Base-by-base conservation (phyloP, 2,113 vertebrate genomes). In the Tenebrosternarchus preto region DNA sequence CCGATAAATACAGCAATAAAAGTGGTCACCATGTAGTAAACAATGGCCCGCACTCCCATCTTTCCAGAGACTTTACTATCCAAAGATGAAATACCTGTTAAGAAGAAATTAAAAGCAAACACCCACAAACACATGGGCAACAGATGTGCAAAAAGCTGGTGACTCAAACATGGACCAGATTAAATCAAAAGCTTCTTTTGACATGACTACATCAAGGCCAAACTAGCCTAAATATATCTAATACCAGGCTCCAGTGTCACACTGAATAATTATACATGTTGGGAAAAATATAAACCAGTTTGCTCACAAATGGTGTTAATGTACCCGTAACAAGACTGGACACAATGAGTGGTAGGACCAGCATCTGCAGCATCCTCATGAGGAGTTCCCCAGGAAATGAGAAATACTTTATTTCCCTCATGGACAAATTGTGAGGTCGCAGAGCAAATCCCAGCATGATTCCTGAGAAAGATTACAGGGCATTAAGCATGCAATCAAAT, bases 341-440 rank as follows among this genome's bases (percentile, higher is more conserved):
- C 80, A 99, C 90, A 15, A 99, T 98, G 63, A 99, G 95, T 0
- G 97, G 97, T 39, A 99, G 88, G 57, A 99, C 97, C 85, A 98
- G 78, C 98, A 98, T 99, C 91, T 97, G 94, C 9, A 99, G 87
- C 97, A 99, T 97, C 53, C 98, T 93, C 97, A 99, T 99, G n/a
- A 99, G 93, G 29, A 99, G 92, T 88, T 99, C 98, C 0, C 98
- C 98, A 0, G 98, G 97, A 83, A 99, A 99, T 53, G 96, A 93
- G 82, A 98, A 97, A 77, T 98, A 98, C 87, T 97, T 98, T 85
- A 98, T 94, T 91, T 98, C 94, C 73, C 95, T 95, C 87, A 93
- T 90, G 83, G 95, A 94, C 87, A 99, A 88, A 82, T 95, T 93
- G 84, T 93, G 92, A 0, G 95, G 93, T 15, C 96, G 95, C 39